phyloP scores from a whole-genome alignment of 1,140 invertebrate genomes.

The Drosophila repletoides region DNA sequence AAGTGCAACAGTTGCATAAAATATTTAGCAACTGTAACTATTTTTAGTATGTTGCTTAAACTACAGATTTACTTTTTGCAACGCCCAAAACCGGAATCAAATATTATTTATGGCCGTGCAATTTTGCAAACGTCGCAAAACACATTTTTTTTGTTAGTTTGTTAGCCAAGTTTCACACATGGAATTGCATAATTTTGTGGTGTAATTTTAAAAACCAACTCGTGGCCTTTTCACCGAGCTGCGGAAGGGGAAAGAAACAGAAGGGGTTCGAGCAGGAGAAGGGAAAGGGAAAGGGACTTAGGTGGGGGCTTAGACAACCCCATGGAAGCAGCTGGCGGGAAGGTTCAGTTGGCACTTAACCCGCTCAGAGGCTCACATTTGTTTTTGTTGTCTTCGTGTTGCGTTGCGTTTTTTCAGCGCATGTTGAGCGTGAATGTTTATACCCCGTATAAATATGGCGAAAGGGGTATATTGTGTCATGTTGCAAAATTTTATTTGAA shows the following conservation, averaged over 20 bases:
- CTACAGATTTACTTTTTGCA: constrained; percentile 17
- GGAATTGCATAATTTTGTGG: constrained; percentile 64
- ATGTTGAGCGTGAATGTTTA: constrained; percentile 26
- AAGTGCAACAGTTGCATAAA: constrained; percentile 55
- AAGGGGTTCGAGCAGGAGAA: too few relatives aligned
- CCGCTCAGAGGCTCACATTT: constrained; percentile 17
- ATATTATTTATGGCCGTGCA: constrained; percentile 58
- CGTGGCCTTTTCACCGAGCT: constrained; percentile 10
- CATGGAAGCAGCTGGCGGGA: background rate
- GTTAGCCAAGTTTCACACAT: constrained; percentile 46
- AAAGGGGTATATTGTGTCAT: background rate
- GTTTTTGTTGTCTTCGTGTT: constrained; percentile 12
- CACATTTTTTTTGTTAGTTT: constrained; percentile 28
- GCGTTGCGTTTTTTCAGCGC: constrained; percentile 24
- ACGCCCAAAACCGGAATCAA: constrained; percentile 50
- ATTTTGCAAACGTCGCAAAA: constrained; percentile 48
- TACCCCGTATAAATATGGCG: background rate
- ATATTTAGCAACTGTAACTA: constrained; percentile 39
- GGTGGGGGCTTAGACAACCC: background rate
- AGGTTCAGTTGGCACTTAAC: constrained; percentile 26
- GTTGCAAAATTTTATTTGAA: background rate
- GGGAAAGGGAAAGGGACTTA: background rate
- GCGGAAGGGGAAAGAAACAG: too few relatives aligned
- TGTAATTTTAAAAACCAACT: constrained; percentile 34
- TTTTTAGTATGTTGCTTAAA: constrained; percentile 20